Conservation (phyloP, 2,113 vertebrate species). For the Jaculus jaculus region DNA sequence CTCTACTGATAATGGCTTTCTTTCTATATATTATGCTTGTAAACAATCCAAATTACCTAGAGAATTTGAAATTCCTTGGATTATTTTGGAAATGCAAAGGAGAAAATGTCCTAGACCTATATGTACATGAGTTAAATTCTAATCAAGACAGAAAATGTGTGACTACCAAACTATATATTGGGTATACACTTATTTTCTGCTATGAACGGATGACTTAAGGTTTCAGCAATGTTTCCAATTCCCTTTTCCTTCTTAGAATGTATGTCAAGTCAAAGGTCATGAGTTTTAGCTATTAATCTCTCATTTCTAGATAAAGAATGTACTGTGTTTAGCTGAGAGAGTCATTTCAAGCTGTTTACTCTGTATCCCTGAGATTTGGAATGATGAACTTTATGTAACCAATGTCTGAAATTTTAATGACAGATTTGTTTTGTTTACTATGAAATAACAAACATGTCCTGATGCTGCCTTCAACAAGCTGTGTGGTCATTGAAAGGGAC, state of each 20-base stretch:
- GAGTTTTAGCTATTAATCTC: conserved; percentile 84
- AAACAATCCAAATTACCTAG: conserved; percentile 55
- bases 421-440: conserved; percentile 85
- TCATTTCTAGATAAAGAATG: conserved; percentile 77
- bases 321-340: conserved; percentile 77
- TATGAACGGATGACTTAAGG: conserved; percentile 72
- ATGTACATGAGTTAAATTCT: conserved; percentile 52
- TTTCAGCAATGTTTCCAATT: conserved; percentile 76
- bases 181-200: conserved; percentile 68
- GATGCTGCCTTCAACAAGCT: conserved; percentile 48
- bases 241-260: conserved; percentile 77
- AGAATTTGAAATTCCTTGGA: conserved; percentile 59
- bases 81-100: conserved; percentile 54
- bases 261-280: conserved; percentile 77
- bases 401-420: conserved; percentile 80
- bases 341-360: conserved; percentile 79
- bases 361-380: conserved; percentile 72
- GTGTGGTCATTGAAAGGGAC: conserved; percentile 73
- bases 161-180: conserved; percentile 36
- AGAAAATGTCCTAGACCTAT: neutral
- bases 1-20: conserved; percentile 79
- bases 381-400: conserved; percentile 82
- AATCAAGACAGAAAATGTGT: conserved; percentile 59
- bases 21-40: conserved; percentile 48
- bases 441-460: conserved; percentile 81